Base-by-base conservation (phyloP, 2,797 vertebrate species). In the Micromesistius poutassou region DNA sequence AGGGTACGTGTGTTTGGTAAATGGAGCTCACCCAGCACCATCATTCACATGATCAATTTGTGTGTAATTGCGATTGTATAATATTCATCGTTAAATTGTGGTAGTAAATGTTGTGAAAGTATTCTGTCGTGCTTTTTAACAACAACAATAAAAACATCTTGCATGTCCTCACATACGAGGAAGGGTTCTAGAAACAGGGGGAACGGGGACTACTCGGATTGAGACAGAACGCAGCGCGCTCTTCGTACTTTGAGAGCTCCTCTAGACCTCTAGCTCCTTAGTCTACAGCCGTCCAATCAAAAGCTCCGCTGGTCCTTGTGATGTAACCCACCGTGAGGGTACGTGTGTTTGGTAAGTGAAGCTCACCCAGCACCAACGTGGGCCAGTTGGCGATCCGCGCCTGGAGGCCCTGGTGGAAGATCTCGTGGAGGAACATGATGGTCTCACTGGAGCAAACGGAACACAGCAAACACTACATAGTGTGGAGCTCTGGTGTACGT, bases 371-470 rank as follows among this genome's bases (percentile, higher is more conserved):
- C 82, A 98, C 96, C 71, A 98, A 91, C 33, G 96, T 98, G 73
- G 97, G 97, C 97, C 97, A 98, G 90, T 96, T 98, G 79, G 95
- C 96, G 81, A 98, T 96, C 81, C 97, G 95, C 80, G 97, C 97
- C 83, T 97, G 96, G 62, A 98, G 94, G 62, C 97, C 97, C 87
- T 98, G 97, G 86, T 97, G 96, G 93, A 98, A 98, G 94, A 98
- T 98, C 94, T 98, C 96, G 82, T 98, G 96, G 83, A 98, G 95
- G 86, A 98, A 98, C 97, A 98, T 98, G 89, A 98, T 98, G 81
- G 97, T 98, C 94, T 98, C 97, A 91, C 97, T 98, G 78, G 71
- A 71, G 91, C 62, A 87, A 78, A 84, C 28, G 83, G 28, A 25
- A 28, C 62, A 68, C 25, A 68, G 12, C 25, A 66, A 66, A 66